Evolutionary conservation across 2,797 vertebrate species (phyloP).

Genomic region (Helostoma temminkii): DNA sequence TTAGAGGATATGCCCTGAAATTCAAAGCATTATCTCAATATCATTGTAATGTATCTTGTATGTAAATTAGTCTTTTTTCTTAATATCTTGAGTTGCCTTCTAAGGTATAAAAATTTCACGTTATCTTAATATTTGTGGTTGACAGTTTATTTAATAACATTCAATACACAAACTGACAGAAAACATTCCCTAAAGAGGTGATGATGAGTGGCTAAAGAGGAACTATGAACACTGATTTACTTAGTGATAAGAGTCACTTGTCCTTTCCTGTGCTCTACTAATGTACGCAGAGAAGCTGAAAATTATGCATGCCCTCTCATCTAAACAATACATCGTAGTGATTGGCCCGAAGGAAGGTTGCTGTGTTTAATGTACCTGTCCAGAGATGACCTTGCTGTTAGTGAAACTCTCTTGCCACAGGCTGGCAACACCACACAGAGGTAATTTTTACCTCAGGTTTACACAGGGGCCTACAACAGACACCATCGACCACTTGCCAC

Average conservation of each 20-base stretch:
- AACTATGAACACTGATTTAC: conserved; percentile 35
- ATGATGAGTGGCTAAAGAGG: conserved; percentile 8
- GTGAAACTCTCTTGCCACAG: conserved; percentile 39
- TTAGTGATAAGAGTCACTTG: conserved; percentile 24
- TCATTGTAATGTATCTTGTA: neutral
- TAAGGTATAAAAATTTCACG: neutral
- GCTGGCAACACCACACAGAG: conserved; percentile 40
- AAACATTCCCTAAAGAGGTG: conserved; percentile 24
- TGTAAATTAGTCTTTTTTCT: neutral
- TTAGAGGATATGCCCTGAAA: neutral
- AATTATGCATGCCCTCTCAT: conserved; percentile 47
- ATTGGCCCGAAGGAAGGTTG: conserved; percentile 60
- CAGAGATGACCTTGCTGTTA: conserved; percentile 61
- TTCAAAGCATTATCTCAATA: neutral
- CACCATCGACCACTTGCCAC: neutral
- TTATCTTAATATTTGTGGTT: neutral
- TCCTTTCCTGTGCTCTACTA: conserved; percentile 34
- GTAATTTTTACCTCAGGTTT: conserved; percentile 51
- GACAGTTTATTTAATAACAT: neutral
- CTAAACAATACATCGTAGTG: conserved; percentile 50
- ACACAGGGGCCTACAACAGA: conserved; percentile 32
- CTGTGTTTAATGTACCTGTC: conserved; percentile 53
- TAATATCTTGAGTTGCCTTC: neutral
- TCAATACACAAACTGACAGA: neutral
- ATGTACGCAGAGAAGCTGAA: conserved; percentile 47